These are phyloP conservation scores for Catharus bicknelli DNA, from an alignment of 2,113 vertebrate species.

Conservation along the genomic window DNA sequence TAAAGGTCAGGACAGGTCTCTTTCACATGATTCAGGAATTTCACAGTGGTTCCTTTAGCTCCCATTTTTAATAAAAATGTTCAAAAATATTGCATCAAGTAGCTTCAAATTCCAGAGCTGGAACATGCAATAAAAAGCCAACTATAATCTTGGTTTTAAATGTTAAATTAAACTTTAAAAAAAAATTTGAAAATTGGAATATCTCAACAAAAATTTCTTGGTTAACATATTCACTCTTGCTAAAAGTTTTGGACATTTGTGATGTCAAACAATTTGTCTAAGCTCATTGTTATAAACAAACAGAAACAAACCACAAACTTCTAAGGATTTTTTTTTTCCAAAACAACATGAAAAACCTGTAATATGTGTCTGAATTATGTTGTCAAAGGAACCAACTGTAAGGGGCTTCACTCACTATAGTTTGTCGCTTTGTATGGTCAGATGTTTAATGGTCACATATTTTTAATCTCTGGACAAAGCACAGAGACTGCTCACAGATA, in stretches of 20 bases:
- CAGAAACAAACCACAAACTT: background rate
- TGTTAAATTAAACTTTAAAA: background rate
- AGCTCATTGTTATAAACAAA: background rate
- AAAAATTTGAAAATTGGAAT: background rate
- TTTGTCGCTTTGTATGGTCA: background rate
- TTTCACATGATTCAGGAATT: background rate
- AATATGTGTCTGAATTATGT: fast-evolving
- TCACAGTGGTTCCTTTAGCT: background rate
- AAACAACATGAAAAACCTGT: background rate
- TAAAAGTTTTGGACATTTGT: background rate
- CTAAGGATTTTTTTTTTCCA: background rate
- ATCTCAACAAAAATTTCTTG: background rate
- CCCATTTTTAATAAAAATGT: background rate
- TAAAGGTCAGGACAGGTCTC: background rate
- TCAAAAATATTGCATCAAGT: background rate
- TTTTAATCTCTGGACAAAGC: background rate
- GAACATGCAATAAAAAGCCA: background rate
- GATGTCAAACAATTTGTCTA: background rate
- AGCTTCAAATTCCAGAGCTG: background rate
- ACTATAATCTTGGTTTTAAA: background rate
- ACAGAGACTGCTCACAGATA: background rate
- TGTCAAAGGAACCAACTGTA: background rate
- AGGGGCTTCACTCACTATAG: background rate
- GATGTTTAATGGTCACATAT: background rate
- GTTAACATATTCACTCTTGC: background rate